Conservation (phyloP, 2,797 vertebrate species). For the Pipistrellus nathusii region DNA sequence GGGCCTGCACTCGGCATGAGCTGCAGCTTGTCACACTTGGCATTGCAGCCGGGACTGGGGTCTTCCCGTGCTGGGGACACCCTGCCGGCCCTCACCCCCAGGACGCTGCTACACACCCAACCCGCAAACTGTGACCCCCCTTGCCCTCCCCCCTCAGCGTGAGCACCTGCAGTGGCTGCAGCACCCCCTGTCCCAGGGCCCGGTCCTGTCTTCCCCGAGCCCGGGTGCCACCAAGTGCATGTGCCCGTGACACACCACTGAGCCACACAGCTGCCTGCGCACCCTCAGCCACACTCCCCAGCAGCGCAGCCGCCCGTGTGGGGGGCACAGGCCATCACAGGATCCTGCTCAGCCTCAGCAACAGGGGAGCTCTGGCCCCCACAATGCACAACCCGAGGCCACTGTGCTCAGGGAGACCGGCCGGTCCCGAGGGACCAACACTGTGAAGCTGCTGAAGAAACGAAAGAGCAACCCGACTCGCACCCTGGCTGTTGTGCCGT, state of each 20-base stretch:
- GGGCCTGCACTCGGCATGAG: background rate
- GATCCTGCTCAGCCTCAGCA: no score
- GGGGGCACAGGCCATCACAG: no score
- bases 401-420: accelerated
- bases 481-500: no score
- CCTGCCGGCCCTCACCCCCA: background rate
- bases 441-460: accelerated
- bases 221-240: no score
- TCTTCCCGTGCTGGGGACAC: accelerated
- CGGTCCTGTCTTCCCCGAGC: no score
- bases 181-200: background rate
- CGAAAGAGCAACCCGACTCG: background rate
- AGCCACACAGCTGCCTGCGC: background rate
- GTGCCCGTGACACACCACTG: no score
- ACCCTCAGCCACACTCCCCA: no score
- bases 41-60: background rate
- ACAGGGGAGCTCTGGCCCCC: background rate
- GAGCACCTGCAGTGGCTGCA: background rate
- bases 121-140: background rate
- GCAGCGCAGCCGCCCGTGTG: no score
- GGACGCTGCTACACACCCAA: background rate
- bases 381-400: no score
- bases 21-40: accelerated
- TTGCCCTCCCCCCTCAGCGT: accelerated
- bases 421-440: accelerated